A percentile compares a stretch with the other conserved stretches of the same genome.
phyloP scores from a whole-genome alignment of 2,888 invertebrate genomes.

The Pseudanteris insignis region DNA sequence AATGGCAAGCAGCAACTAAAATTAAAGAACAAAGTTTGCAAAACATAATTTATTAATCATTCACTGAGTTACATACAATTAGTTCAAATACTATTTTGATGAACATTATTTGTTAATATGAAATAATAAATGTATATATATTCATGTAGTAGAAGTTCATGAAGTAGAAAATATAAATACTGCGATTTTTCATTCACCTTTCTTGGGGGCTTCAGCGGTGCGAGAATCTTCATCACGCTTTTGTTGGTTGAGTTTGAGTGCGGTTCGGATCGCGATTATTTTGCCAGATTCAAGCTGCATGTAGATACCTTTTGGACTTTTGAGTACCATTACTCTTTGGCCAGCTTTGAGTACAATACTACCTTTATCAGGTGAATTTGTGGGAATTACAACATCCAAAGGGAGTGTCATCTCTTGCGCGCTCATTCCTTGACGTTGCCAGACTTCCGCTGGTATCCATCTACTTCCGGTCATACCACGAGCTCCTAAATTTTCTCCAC shows the following conservation, averaged over 20 bases:
- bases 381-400: slow-evolving; percentile 86
- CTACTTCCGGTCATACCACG: slow-evolving; percentile 69
- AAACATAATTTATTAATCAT: no score
- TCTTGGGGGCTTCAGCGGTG: slow-evolving; percentile 66
- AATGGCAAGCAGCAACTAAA: no score
- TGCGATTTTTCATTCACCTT: slow-evolving; percentile 51
- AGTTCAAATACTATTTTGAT: no score
- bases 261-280: slow-evolving; percentile 89
- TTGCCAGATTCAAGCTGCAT: slow-evolving; percentile 94
- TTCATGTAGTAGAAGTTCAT: no score
- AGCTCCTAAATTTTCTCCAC: slow-evolving; percentile 64
- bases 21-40: no score
- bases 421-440: slow-evolving; percentile 93
- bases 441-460: slow-evolving; percentile 91
- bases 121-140: no score
- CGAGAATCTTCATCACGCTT: slow-evolving; percentile 66
- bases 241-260: slow-evolving; percentile 74
- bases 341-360: slow-evolving; percentile 93
- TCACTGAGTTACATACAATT: no score
- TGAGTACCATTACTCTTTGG: slow-evolving; percentile 92
- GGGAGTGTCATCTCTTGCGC: slow-evolving; percentile 95
- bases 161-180: background rate
- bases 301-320: slow-evolving; percentile 95
- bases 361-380: slow-evolving; percentile 87
- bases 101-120: background rate